Base-by-base conservation (phyloP, 2,113 vertebrate genomes). In the Pleuronectes platessa region DNA sequence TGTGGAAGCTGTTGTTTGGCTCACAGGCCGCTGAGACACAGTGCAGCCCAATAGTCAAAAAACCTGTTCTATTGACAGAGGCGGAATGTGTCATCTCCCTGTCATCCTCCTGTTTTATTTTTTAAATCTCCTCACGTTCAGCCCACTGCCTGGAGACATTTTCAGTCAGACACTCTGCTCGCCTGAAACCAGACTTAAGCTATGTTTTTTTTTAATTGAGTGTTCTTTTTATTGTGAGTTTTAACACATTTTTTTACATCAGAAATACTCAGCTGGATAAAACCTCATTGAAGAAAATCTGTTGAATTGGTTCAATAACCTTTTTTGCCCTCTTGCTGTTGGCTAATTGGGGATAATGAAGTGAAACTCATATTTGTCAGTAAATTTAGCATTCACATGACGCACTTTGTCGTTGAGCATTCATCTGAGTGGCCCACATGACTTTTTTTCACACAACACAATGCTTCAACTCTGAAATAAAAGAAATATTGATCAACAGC, bases 1-100 rank as follows among this genome's bases (percentile, higher is more conserved):
- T 81, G 40, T 78, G 11, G 24, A 3, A 81, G 72, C 85, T 91
- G 90, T 92, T 93, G 89, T 93, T 93, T 90, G 83, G 83, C 77
- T 88, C 69, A n/a, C 42, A 71, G 81, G 84, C 78, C 23, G 23
- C 23, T 62, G 56, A 81, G 62, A 54, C 53, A 56, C 64, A 75
- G 68, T 67, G 61, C 55, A 65, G 71, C 42, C n/a, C 21, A 64
- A 71, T 61, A 54, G 82, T 81, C 68, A 71, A 79, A 87, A 61
- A 86, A 79, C 74, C 58, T 74, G 75, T 62, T 84, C 65, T 85
- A 86, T 80, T 88, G 88, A 89, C 81, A 87, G 69, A 56, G 45
- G 45, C 55, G 83, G 80, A 92, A 81, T 84, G 71, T 85, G 79
- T 88, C 87, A 86, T 86, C 68, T 53, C 69, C 75, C 70, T 54